phyloP scores from a whole-genome alignment of 2,888 invertebrate genomes.

The Harpalus rufipes region DNA sequence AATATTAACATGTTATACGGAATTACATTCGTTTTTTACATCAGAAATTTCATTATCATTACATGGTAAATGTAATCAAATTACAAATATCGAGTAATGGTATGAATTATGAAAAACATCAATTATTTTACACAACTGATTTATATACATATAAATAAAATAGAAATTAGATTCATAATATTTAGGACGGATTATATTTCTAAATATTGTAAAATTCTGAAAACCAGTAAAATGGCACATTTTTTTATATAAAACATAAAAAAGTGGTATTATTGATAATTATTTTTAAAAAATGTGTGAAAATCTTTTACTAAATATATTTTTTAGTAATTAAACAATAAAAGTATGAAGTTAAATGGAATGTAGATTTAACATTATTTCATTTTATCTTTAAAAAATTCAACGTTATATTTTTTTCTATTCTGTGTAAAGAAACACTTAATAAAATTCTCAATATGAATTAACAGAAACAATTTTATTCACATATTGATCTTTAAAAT shows the following conservation, averaged over 20 bases:
- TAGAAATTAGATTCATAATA: neutral
- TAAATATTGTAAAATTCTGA: neutral
- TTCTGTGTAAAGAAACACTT: neutral
- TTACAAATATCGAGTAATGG: neutral
- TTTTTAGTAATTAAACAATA: neutral
- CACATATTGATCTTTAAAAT: neutral
- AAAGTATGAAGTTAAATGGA: slow-evolving; percentile 4
- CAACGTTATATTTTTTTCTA: slow-evolving; percentile 13
- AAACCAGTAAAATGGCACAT: slow-evolving; percentile 39
- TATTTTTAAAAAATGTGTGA: neutral
- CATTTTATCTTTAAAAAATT: neutral
- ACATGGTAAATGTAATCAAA: neutral
- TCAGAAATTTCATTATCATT: neutral
- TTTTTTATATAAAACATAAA: slow-evolving; percentile 9
- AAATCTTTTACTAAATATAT: neutral
- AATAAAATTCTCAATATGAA: slow-evolving; percentile 15
- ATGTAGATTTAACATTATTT: slow-evolving; percentile 19
- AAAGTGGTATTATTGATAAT: neutral
- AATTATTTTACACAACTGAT: neutral
- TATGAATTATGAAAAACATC: neutral
- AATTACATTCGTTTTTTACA: too few relatives aligned
- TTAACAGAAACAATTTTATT: neutral
- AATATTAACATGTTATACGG: too few relatives aligned
- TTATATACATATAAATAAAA: neutral
- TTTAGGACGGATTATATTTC: slow-evolving; percentile 12